phyloP scores from a whole-genome alignment of 2,888 invertebrate genomes.

The Megaustenia siamemsis region DNA sequence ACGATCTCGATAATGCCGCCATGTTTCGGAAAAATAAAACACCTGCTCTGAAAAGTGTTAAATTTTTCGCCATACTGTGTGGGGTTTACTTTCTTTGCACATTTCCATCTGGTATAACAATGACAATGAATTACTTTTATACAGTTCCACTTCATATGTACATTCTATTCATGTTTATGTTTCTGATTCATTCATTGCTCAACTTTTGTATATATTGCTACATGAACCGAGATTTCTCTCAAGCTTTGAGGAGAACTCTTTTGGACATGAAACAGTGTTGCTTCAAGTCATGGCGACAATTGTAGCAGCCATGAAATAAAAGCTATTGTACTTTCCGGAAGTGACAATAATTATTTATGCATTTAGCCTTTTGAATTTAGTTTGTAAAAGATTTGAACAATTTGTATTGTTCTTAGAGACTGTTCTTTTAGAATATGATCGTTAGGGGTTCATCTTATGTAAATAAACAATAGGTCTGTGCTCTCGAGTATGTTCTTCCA shows the following conservation, averaged over 20 bases:
- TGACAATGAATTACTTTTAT: background rate
- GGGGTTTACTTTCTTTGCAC: background rate
- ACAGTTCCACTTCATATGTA: background rate
- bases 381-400: too few species aligned
- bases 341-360: too few species aligned
- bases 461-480: too few species aligned
- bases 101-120: background rate
- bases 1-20: too few species aligned
- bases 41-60: constrained; percentile 7
- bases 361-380: too few species aligned
- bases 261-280: background rate
- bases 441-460: too few species aligned
- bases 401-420: too few species aligned
- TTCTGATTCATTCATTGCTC: background rate
- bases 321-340: too few species aligned
- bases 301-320: too few species aligned
- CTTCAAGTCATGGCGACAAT: background rate
- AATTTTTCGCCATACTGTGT: constrained; percentile 7
- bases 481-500: too few species aligned
- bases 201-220: background rate
- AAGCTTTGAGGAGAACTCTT: background rate
- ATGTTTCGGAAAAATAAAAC: background rate
- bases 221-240: constrained; percentile 30
- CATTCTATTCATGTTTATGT: background rate
- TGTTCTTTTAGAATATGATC: too few species aligned